Conservation (phyloP, 2,888 invertebrate genomes). For the Bellardia bayeri region DNA sequence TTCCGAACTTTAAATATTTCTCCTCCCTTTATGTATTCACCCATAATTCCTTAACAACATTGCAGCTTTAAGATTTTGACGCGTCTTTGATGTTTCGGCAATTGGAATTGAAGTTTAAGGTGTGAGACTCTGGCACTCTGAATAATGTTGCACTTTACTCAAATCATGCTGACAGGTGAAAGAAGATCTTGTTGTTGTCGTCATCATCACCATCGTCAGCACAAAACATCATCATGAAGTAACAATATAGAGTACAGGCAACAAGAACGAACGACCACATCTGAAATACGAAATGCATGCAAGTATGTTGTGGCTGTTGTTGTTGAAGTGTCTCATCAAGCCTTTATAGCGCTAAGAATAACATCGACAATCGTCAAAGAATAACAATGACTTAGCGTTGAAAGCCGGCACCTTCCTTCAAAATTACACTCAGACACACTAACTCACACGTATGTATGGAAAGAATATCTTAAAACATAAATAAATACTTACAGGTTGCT, state of each 20-base stretch:
- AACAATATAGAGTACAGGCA: constrained; percentile 5
- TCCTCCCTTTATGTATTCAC: too few species aligned
- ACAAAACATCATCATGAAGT: constrained; percentile 38
- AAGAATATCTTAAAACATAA: constrained; percentile 25
- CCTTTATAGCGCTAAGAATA: constrained; percentile 73
- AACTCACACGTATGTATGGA: constrained; percentile 11
- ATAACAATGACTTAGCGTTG: constrained; percentile 72
- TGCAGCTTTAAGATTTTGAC: constrained; percentile 67
- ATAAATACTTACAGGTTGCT: constrained; percentile 61
- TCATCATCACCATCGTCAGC: constrained; percentile 48
- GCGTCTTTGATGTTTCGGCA: constrained; percentile 74
- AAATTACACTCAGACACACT: constrained; percentile 11
- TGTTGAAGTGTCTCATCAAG: constrained; percentile 71
- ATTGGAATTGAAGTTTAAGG: constrained; percentile 73
- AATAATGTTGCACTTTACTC: constrained; percentile 70
- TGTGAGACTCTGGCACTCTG: constrained; percentile 71
- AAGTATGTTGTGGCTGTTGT: constrained; percentile 54
- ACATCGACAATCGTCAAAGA: constrained; percentile 73
- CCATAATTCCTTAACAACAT: constrained; percentile 39
- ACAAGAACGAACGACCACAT: constrained; percentile 48
- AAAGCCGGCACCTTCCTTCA: constrained; percentile 71
- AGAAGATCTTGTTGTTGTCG: constrained; percentile 58
- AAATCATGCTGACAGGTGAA: constrained; percentile 73
- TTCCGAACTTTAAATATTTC: too few species aligned
- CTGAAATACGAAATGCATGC: constrained; percentile 46